Evolutionary conservation across 2,888 invertebrate genomes (phyloP).

Genomic region (Caradrina kadenii): DNA sequence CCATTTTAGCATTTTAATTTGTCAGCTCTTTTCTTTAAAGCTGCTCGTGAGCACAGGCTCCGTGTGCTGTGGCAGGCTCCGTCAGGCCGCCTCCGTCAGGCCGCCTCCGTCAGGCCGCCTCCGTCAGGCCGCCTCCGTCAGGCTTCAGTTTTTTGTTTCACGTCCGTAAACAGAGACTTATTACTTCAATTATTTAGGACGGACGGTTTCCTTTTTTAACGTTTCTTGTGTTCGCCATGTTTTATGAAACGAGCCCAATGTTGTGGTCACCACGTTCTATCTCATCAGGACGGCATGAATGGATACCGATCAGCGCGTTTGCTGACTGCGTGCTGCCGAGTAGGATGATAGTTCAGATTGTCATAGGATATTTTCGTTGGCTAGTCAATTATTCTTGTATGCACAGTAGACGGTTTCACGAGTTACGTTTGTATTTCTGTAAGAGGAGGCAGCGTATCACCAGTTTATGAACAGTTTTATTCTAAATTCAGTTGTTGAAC

Average conservation of each 20-base stretch:
- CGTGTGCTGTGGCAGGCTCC: constrained; percentile 20
- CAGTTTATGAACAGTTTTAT: too few species aligned
- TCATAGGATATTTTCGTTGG: too few species aligned
- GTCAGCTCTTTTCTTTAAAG: constrained; percentile 10
- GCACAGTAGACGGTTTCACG: too few species aligned
- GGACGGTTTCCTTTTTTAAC: constrained; percentile 12
- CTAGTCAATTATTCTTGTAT: too few species aligned
- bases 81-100: neutral
- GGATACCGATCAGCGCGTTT: neutral
- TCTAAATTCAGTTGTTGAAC: neutral
- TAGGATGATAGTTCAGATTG: neutral
- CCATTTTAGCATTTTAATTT: neutral
- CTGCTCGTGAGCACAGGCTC: constrained; percentile 26
- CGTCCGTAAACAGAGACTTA: constrained; percentile 48
- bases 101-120: too few species aligned
- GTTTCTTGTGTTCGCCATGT: constrained; percentile 37
- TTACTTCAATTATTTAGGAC: constrained; percentile 45
- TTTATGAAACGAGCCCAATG: constrained; percentile 11
- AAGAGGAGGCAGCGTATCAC: too few species aligned
- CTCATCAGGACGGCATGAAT: neutral
- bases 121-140: neutral
- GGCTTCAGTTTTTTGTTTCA: constrained; percentile 42
- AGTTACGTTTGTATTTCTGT: too few species aligned
- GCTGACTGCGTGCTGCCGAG: neutral
- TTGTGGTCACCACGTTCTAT: neutral